Evolutionary conservation across 2,888 invertebrate species (phyloP).

Genomic region (Sepioteuthis lessoniana): DNA sequence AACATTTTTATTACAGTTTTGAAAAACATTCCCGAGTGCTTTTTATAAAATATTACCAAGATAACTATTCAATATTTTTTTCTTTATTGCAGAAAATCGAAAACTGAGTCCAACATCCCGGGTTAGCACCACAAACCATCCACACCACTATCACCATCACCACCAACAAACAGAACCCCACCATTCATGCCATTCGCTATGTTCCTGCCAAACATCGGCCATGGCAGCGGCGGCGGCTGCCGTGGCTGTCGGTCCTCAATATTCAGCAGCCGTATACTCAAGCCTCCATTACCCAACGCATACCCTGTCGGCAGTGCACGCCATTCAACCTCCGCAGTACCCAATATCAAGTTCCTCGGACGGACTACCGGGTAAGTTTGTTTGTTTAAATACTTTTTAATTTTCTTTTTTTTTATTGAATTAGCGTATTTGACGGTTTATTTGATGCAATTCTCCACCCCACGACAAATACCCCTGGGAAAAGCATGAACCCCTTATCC

Average conservation of each 20-base stretch:
- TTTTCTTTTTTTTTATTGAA: too few relatives aligned
- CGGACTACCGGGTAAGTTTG: constrained; percentile 64
- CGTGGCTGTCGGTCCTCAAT: constrained; percentile 42
- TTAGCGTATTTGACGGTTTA: too few relatives aligned
- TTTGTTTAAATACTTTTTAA: too few relatives aligned
- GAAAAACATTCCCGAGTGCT: too few relatives aligned
- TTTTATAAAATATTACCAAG: too few relatives aligned
- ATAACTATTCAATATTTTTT: not conserved
- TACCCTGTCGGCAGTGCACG: constrained; percentile 66
- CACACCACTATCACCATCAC: not conserved
- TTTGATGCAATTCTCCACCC: too few relatives aligned
- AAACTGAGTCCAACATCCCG: constrained; percentile 20
- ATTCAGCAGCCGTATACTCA: constrained; percentile 50
- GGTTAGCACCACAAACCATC: not conserved
- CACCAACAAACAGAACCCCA: not conserved
- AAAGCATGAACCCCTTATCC: too few relatives aligned
- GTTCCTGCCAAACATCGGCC: not conserved
- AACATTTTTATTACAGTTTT: too few relatives aligned
- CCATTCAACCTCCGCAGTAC: constrained; percentile 67
- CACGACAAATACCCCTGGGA: too few relatives aligned
- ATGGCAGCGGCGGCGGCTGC: constrained; percentile 45
- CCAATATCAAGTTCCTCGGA: constrained; percentile 59
- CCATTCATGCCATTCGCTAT: constrained; percentile 35
- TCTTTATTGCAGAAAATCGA: constrained; percentile 40
- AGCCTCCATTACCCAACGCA: constrained; percentile 55